Evolutionary conservation across 2,797 vertebrate species (phyloP).

Genomic region (Salarias fasciatus): DNA sequence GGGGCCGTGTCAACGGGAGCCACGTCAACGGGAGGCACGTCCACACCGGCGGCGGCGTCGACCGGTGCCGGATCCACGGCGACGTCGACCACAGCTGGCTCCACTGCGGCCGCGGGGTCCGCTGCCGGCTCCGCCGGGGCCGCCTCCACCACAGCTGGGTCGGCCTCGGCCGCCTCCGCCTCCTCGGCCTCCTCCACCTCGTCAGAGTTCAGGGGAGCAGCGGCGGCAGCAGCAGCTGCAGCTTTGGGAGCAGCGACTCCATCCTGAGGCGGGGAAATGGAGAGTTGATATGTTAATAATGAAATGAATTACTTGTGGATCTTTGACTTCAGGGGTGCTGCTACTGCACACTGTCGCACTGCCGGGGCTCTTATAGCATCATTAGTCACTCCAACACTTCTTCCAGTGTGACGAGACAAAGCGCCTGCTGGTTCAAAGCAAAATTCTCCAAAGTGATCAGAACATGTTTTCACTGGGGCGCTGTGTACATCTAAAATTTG

Average conservation of each 20-base stretch:
- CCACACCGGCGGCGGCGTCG: slow-evolving; percentile 26
- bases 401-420: background rate
- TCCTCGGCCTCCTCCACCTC: slow-evolving; percentile 72
- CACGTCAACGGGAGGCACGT: slow-evolving; percentile 42
- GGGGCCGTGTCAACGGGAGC: slow-evolving; percentile 18
- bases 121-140: slow-evolving; percentile 48
- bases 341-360: background rate
- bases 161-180: slow-evolving; percentile 54
- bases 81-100: slow-evolving; percentile 17
- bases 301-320: background rate
- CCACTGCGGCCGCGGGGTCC: slow-evolving; percentile 32
- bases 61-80: slow-evolving; percentile 45
- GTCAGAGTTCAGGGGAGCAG: slow-evolving; percentile 76
- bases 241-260: slow-evolving; percentile 36
- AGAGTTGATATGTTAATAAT: background rate
- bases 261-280: slow-evolving; percentile 28
- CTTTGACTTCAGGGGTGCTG: background rate
- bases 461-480: background rate
- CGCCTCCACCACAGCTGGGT: slow-evolving; percentile 53
- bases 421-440: background rate
- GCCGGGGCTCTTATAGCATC: background rate
- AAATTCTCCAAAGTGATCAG: background rate
- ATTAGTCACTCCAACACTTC: background rate
- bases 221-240: slow-evolving; percentile 41
- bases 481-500: background rate